Evolutionary conservation across 2,888 invertebrate species (phyloP).

Genomic region (Euspilapteryx auroguttella): DNA sequence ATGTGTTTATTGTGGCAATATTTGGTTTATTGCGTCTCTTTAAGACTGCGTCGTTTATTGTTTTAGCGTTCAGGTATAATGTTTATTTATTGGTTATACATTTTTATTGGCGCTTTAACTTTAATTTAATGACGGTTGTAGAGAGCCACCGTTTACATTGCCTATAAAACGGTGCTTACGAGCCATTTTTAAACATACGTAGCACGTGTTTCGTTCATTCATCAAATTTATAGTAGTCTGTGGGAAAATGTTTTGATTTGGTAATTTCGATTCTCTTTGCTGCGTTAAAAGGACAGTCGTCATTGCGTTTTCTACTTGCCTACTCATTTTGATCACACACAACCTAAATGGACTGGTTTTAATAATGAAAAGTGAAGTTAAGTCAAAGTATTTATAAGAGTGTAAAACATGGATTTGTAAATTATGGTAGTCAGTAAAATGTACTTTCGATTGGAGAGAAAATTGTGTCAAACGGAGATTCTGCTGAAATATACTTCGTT

Average conservation of each 20-base stretch:
- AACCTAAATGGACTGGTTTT: no score
- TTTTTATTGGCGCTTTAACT: conserved; percentile 58
- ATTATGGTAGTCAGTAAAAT: no score
- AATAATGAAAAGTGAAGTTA: no score
- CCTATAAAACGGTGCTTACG: conserved; percentile 58
- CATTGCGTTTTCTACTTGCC: no score
- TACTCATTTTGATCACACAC: no score
- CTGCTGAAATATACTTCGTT: no score
- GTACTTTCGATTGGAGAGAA: no score
- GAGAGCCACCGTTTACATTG: conserved; percentile 51
- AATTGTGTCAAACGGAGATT: no score
- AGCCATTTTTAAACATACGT: conserved; percentile 56
- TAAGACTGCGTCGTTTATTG: conserved; percentile 50
- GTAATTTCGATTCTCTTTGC: conserved; percentile 18
- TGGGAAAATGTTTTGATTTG: conserved; percentile 54
- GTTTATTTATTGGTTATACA: conserved; percentile 62
- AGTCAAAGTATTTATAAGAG: no score
- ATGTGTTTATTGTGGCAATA: conserved; percentile 59
- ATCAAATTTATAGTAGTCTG: conserved; percentile 57
- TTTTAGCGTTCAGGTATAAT: conserved; percentile 57
- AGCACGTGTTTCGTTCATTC: conserved; percentile 60
- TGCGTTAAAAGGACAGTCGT: no score
- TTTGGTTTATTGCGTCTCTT: conserved; percentile 56
- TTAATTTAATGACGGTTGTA: conserved; percentile 58
- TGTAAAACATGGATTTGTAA: no score